These are phyloP conservation scores for Poecilia picta DNA, from an alignment of 2,797 vertebrate species.

Conservation along the genomic window DNA sequence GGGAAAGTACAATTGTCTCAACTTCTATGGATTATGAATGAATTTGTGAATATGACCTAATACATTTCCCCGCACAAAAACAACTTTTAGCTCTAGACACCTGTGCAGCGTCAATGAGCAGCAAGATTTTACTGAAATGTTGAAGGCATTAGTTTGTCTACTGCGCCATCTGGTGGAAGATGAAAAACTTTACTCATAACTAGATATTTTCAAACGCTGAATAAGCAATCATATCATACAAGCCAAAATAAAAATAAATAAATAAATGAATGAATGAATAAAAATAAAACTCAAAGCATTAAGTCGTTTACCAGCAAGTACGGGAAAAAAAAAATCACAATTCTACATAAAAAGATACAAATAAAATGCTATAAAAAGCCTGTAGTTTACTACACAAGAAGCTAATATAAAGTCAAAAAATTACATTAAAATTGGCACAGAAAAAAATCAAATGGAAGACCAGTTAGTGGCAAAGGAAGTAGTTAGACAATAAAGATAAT, in stretches of 20 bases:
- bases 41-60: neutral
- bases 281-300: neutral
- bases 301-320: neutral
- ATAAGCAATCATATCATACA: neutral
- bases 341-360: neutral
- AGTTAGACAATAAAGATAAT: neutral
- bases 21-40: neutral
- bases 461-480: neutral
- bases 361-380: neutral
- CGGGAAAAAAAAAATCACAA: neutral
- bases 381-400: neutral
- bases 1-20: neutral
- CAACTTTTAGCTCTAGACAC: neutral
- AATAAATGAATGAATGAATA: no score
- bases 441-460: neutral
- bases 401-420: neutral
- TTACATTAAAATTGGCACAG: no score
- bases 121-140: neutral
- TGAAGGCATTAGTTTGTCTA: conserved; percentile 50
- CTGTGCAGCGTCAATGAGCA: neutral
- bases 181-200: accelerated
- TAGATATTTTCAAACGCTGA: neutral
- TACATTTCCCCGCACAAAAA: neutral
- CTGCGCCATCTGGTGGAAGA: conserved; percentile 67
- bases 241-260: no score